These are phyloP conservation scores for Diloba caeruleocephala DNA, from an alignment of 2,888 invertebrate genomes.

Conservation along the genomic window DNA sequence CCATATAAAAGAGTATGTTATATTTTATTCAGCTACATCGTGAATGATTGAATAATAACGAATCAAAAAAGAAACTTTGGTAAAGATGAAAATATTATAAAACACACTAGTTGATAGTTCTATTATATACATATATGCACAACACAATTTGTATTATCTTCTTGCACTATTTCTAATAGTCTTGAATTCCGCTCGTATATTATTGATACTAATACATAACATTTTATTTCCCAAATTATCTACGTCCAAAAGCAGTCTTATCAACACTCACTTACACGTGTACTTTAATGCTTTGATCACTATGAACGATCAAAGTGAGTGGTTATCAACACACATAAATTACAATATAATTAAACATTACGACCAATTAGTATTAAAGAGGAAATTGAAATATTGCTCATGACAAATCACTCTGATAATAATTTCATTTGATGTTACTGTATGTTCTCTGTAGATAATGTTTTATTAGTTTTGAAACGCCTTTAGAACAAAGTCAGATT, in stretches of 20 bases:
- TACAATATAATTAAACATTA: slow-evolving; percentile 74
- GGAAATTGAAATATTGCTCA: slow-evolving; percentile 56
- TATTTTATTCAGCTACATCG: too few relatives aligned
- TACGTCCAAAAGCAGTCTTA: slow-evolving; percentile 38
- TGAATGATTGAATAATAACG: too few relatives aligned
- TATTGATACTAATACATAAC: not conserved
- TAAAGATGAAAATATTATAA: too few relatives aligned
- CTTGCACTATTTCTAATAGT: too few relatives aligned
- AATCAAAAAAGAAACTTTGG: too few relatives aligned
- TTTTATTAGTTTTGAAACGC: slow-evolving; percentile 31
- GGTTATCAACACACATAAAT: slow-evolving; percentile 79
- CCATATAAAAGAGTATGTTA: slow-evolving; percentile 9
- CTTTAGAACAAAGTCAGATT: slow-evolving; percentile 7
- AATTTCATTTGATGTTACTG: slow-evolving; percentile 48
- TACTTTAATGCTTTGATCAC: slow-evolving; percentile 57
- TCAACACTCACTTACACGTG: slow-evolving; percentile 50
- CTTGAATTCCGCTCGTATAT: too few relatives aligned
- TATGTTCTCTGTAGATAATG: slow-evolving; percentile 29
- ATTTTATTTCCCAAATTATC: slow-evolving; percentile 20
- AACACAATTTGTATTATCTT: too few relatives aligned
- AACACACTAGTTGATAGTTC: too few relatives aligned
- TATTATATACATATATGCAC: too few relatives aligned
- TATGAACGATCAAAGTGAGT: slow-evolving; percentile 68
- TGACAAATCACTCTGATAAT: slow-evolving; percentile 55
- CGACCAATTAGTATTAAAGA: slow-evolving; percentile 69